These are phyloP conservation scores for Sinocyclocheilus anophthalmus DNA, from an alignment of 2,113 vertebrate species.

Conservation along the genomic window DNA sequence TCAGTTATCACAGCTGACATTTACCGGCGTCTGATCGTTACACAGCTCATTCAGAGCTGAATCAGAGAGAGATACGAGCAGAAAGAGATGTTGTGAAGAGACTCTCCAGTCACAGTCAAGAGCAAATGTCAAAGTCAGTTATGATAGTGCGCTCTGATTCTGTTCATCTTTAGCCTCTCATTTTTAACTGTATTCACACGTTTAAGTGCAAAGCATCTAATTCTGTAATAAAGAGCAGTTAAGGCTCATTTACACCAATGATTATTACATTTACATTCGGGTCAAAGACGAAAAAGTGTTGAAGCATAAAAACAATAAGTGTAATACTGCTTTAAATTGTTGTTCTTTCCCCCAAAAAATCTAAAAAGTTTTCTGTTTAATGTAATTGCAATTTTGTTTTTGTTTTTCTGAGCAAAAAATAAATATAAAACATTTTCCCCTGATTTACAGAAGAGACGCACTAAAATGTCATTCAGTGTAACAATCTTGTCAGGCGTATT, in stretches of 20 bases:
- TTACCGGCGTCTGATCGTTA: slow-evolving; percentile 34
- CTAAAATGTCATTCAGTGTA: too few relatives aligned
- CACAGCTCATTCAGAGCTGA: slow-evolving; percentile 47
- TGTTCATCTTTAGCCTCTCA: neutral
- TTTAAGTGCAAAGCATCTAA: neutral
- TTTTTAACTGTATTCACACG: neutral
- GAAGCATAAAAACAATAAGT: too few relatives aligned
- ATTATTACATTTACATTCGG: too few relatives aligned
- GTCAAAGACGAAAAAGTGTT: too few relatives aligned
- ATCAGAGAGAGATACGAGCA: slow-evolving; percentile 22
- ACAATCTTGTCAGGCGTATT: too few relatives aligned
- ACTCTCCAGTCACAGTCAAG: neutral
- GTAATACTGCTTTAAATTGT: too few relatives aligned
- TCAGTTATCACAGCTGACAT: slow-evolving; percentile 60
- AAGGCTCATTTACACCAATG: neutral
- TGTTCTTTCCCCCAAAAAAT: too few relatives aligned
- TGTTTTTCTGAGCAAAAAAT: too few relatives aligned
- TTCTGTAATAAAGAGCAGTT: neutral
- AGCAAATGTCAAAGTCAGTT: neutral
- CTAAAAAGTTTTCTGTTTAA: too few relatives aligned
- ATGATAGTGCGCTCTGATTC: neutral
- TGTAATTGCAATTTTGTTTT: too few relatives aligned
- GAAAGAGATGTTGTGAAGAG: neutral
- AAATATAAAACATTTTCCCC: too few relatives aligned
- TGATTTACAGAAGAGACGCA: too few relatives aligned